Conservation (phyloP, 2,113 vertebrate genomes). For the Motacilla tschutschensis region DNA sequence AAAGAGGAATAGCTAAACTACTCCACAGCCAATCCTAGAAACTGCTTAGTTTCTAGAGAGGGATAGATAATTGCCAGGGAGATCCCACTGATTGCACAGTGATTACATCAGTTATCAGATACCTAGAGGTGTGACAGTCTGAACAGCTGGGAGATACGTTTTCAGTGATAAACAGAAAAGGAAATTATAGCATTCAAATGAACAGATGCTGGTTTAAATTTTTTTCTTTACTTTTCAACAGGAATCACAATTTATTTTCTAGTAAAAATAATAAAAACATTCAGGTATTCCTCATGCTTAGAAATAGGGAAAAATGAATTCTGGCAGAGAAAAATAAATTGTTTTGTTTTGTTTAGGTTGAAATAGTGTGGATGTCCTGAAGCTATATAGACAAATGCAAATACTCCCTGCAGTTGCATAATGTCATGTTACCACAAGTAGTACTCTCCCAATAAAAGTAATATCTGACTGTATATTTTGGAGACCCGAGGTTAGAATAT, state of each 20-base stretch:
- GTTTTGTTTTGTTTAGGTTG: background rate
- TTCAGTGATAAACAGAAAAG: background rate
- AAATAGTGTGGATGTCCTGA: background rate
- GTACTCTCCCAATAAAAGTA: background rate
- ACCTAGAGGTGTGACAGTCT: background rate
- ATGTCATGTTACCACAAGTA: background rate
- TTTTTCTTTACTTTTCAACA: background rate
- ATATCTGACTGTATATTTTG: background rate
- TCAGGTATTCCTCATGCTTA: background rate
- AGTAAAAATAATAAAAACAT: background rate
- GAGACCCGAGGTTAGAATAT: background rate
- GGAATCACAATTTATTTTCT: background rate
- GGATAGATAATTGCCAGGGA: background rate
- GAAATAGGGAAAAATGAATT: background rate
- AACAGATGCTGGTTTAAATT: background rate
- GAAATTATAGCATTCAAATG: background rate
- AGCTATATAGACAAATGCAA: conserved; percentile 6
- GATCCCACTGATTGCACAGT: background rate
- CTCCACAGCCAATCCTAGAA: background rate
- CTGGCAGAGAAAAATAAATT: background rate
- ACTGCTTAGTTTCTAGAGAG: background rate
- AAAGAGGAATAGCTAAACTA: background rate
- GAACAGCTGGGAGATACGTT: background rate
- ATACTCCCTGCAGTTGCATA: background rate
- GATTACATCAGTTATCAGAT: background rate